These are phyloP conservation scores for Felis catus DNA, from an alignment of 2,113 vertebrate genomes.

Conservation along the genomic window F.catus_Fca126_mat1.0 CM031413.1:157505501-157506000, in stretches of 20 bases:
- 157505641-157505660: neutral
- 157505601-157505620: neutral
- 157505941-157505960: neutral
- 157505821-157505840: neutral
- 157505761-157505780: neutral
- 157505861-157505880: neutral
- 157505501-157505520: neutral
- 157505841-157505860: neutral
- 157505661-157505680: neutral
- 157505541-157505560: neutral
- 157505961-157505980: neutral
- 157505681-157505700: neutral
- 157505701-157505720: neutral
- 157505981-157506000: neutral
- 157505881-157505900: neutral
- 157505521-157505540: rapidly evolving
- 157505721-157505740: neutral
- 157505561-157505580: too few species aligned
- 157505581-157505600: neutral
- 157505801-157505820: neutral
- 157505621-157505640: neutral
- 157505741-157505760: neutral
- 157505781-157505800: neutral
- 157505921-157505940: neutral
- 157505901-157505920: neutral